Evolutionary conservation across 1,140 invertebrate genomes (phyloP).

Genomic region (Hyphantria cunea): DNA sequence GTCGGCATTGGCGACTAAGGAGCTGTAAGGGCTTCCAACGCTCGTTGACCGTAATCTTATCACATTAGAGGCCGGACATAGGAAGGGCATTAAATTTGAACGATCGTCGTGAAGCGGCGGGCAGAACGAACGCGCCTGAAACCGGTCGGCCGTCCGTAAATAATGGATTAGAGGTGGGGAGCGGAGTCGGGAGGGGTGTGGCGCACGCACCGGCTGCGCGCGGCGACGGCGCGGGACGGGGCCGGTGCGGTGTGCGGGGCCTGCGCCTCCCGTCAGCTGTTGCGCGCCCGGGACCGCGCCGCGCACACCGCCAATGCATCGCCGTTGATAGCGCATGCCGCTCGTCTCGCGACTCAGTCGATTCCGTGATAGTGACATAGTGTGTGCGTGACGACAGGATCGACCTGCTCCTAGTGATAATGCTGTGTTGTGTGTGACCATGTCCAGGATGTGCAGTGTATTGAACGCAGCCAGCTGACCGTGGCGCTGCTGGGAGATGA

Average conservation of each 20-base stretch:
- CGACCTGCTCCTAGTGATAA: slow-evolving; percentile 43
- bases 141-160: slow-evolving; percentile 80
- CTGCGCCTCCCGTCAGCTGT: slow-evolving; percentile 76
- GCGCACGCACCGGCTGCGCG: slow-evolving; percentile 56
- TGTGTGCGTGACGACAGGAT: slow-evolving; percentile 37
- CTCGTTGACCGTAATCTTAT: slow-evolving; percentile 71
- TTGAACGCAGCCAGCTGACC: slow-evolving; percentile 64
- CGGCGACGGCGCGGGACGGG: slow-evolving; percentile 49
- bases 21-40: slow-evolving; percentile 41
- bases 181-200: slow-evolving; percentile 43
- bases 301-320: slow-evolving; percentile 69
- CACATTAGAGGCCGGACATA: slow-evolving; percentile 79
- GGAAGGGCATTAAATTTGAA: slow-evolving; percentile 80
- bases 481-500: slow-evolving; percentile 62
- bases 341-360: slow-evolving; percentile 42
- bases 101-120: slow-evolving; percentile 70
- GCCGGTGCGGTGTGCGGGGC: slow-evolving; percentile 45
- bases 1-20: slow-evolving; percentile 11
- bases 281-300: slow-evolving; percentile 70
- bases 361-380: slow-evolving; percentile 46
- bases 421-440: slow-evolving; percentile 59
- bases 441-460: slow-evolving; percentile 76
- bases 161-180: slow-evolving; percentile 76
- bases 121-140: slow-evolving; percentile 75
- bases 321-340: slow-evolving; percentile 65